Percentiles rank a stretch among this genome's conserved stretches.
phyloP scores from a whole-genome alignment of 1,140 invertebrate genomes.

The Amphibalanus amphitrite region DNA sequence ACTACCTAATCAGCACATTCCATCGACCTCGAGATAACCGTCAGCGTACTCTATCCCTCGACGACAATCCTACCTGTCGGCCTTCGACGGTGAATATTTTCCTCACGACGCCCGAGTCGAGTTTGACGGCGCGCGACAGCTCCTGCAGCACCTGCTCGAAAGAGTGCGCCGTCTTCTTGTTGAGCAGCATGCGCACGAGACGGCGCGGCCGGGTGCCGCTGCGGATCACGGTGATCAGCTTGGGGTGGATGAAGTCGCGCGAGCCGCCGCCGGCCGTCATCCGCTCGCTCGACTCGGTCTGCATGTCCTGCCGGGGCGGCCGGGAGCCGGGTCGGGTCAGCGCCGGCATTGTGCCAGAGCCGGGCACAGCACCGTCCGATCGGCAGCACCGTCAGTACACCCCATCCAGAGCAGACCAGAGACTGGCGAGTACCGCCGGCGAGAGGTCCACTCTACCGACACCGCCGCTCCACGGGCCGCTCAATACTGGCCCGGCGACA shows the following conservation, averaged over 20 bases:
- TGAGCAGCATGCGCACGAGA: constrained; percentile 71
- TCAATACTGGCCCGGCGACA: background rate
- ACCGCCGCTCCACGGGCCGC: no score
- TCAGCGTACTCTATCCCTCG: no score
- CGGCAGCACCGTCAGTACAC: no score
- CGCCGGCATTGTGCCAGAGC: background rate
- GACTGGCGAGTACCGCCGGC: no score
- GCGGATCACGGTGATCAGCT: constrained; percentile 78
- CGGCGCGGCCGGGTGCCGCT: constrained; percentile 84
- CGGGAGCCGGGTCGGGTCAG: constrained; percentile 9
- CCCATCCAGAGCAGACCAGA: background rate
- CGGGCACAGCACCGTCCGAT: background rate
- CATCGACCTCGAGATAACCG: no score
- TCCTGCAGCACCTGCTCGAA: constrained; percentile 84
- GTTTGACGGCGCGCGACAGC: constrained; percentile 76
- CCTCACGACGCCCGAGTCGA: constrained; percentile 81
- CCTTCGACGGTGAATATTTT: constrained; percentile 77
- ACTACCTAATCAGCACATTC: no score
- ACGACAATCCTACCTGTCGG: constrained; percentile 40
- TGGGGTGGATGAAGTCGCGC: constrained; percentile 48
- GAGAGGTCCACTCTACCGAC: no score
- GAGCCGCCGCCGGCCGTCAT: constrained; percentile 9
- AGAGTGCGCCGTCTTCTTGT: constrained; percentile 84
- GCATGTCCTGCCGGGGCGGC: constrained; percentile 5
- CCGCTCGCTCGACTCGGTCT: background rate